Conservation (phyloP, 2,888 invertebrate genomes). For the Caenorhabditis uteleia region DNA sequence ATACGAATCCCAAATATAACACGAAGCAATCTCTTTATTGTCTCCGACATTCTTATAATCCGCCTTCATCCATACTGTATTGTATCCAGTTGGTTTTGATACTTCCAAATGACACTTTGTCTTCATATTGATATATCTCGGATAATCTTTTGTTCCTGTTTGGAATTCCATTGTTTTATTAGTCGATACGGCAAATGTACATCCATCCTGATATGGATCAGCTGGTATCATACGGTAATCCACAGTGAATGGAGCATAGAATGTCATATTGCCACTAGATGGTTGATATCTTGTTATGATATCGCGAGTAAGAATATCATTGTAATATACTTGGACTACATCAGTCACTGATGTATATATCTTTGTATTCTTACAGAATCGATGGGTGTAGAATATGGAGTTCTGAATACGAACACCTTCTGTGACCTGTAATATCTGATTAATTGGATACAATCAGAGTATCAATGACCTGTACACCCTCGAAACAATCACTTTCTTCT, state of each 20-base stretch:
- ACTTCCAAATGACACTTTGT: slow-evolving; percentile 21
- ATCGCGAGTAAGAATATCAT: slow-evolving; percentile 26
- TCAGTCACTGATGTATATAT: no score
- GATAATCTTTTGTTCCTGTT: no score
- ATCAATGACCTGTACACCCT: background rate
- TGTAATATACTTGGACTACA: no score
- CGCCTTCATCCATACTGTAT: slow-evolving; percentile 17
- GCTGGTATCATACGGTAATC: slow-evolving; percentile 16
- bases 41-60: no score
- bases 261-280: background rate
- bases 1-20: slow-evolving; percentile 19
- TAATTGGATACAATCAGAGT: no score
- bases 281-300: background rate
- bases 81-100: slow-evolving; percentile 8
- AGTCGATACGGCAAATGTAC: slow-evolving; percentile 7
- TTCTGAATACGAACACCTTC: no score
- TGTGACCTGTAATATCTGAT: no score
- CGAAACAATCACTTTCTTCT: background rate
- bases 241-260: slow-evolving; percentile 40
- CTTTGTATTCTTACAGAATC: no score
- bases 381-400: no score
- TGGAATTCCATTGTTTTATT: slow-evolving; percentile 13
- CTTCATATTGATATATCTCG: no score
- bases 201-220: slow-evolving; percentile 5
- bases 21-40: slow-evolving; percentile 1